Conservation (phyloP, 1,140 invertebrate species). For the Agraylea sexmaculata region DNA sequence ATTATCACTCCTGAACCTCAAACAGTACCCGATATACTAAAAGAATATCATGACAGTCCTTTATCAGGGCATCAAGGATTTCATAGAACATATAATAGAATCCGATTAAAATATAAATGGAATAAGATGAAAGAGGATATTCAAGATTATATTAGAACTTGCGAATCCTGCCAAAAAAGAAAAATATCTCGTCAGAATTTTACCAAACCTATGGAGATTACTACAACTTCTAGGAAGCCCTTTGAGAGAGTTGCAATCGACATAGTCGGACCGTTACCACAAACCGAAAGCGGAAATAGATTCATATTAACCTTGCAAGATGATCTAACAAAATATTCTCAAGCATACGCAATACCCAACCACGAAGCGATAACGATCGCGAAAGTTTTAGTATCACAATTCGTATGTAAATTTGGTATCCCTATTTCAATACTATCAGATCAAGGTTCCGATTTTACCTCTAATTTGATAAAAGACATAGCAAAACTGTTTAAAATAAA, state of each 20-base stretch:
- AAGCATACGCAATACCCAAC: conserved; percentile 24
- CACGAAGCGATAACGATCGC: conserved; percentile 24
- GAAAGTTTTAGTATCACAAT: conserved; percentile 13
- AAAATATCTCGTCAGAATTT: conserved; percentile 22
- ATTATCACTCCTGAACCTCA: conserved; percentile 8
- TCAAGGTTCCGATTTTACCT: conserved; percentile 23
- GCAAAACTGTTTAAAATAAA: conserved; percentile 20
- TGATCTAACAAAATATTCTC: conserved; percentile 28
- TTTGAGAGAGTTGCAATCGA: conserved; percentile 23
- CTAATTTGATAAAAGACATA: conserved; percentile 10
- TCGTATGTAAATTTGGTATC: conserved; percentile 24
- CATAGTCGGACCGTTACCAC: conserved; percentile 24
- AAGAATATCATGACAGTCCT: conserved; percentile 22
- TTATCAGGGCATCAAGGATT: conserved; percentile 25
- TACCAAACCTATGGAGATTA: conserved; percentile 22
- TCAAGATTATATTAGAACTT: conserved; percentile 24
- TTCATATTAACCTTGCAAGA: conserved; percentile 29
- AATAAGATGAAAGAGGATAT: conserved; percentile 23
- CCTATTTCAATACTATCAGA: conserved; percentile 26
- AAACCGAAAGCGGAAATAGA: conserved; percentile 21
- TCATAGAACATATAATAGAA: conserved; percentile 22
- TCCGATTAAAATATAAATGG: conserved; percentile 24
- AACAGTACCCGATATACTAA: conserved; percentile 20
- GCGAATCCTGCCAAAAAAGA: conserved; percentile 25
- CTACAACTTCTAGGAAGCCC: conserved; percentile 20